These are phyloP conservation scores for Ichneumoninae sp. DNA, from an alignment of 2,888 invertebrate genomes.

Conservation along the genomic window DNA sequence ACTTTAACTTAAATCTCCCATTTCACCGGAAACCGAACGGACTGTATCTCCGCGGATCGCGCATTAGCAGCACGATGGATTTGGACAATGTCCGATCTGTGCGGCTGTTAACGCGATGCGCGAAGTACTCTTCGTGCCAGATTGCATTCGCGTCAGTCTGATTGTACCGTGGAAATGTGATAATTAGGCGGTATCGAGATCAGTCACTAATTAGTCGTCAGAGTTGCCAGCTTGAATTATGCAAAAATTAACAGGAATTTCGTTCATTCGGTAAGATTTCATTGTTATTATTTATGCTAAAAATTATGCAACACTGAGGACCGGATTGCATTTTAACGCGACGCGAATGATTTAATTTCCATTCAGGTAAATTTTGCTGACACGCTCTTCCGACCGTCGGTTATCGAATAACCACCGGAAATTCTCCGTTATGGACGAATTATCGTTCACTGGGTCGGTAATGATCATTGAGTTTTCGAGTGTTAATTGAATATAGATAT, in stretches of 20 bases:
- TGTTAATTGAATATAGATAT: constrained; percentile 4
- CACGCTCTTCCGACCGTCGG: background rate
- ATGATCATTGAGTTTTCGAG: constrained; percentile 24
- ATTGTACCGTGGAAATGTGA: background rate
- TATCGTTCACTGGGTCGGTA: background rate
- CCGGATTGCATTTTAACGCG: background rate
- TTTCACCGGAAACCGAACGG: background rate
- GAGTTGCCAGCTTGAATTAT: background rate
- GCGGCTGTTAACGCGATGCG: background rate
- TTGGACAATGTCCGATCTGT: constrained; percentile 14
- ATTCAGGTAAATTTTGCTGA: background rate
- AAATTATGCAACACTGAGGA: background rate
- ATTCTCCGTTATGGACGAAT: background rate
- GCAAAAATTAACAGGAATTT: background rate
- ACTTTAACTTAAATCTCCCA: background rate
- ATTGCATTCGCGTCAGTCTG: background rate
- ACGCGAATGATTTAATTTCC: background rate
- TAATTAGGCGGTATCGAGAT: background rate
- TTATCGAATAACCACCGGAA: background rate
- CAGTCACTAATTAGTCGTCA: background rate
- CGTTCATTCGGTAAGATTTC: background rate
- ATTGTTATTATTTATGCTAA: background rate
- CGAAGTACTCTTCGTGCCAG: background rate
- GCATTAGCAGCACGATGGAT: constrained; percentile 18
- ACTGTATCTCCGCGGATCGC: background rate